Base-by-base conservation (phyloP, 2,113 vertebrate genomes). In the Seriola aureovittata region DNA sequence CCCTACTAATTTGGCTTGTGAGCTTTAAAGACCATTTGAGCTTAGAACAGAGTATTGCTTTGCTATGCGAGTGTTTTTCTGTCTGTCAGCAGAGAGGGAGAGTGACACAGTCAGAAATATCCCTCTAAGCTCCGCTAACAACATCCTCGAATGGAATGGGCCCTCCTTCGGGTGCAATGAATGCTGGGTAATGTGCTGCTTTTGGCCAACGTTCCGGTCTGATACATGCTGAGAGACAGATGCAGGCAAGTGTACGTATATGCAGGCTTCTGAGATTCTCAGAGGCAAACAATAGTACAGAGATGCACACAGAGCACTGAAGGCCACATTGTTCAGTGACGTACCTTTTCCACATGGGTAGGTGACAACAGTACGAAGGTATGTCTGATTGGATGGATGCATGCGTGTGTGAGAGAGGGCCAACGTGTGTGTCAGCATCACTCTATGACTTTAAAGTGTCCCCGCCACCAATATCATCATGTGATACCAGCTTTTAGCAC, bases 161-260 rank as follows among this genome's bases (percentile, higher is more conserved):
- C 52, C 68, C 70, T 91, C 90, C 86, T 91, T 42, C 12, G 86
- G 91, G 86, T 88, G 81, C 83, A 86, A 85, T 89, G 81, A 89
- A 84, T 79, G 59, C 71, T 57, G 75, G 78, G 72, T 92, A 88
- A 92, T 91, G 83, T 93, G 89, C 88, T 90, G 54, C 78, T 89
- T 88, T 91, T 91, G 90, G 89, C 88, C 83, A 25, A 52, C 4
- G 79, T 64, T 46, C 1, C 1, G 21, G 52, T 29, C 71, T 21
- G 67, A 85, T 77, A 16, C 80, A 81, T 44, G 75, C 87, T 87
- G 84, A 70, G 90, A 87, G 55, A 86, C 42, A 66, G 75, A 90
- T 85, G 79, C 81, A 69, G 77, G 72, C 52, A 52, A 67, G 77
- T 40, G n/a, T 79, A 72, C 23, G 34, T 70, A 63, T 70, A 63